Base-by-base conservation (phyloP, 2,888 invertebrate genomes). In the Tigriopus californicus region DNA sequence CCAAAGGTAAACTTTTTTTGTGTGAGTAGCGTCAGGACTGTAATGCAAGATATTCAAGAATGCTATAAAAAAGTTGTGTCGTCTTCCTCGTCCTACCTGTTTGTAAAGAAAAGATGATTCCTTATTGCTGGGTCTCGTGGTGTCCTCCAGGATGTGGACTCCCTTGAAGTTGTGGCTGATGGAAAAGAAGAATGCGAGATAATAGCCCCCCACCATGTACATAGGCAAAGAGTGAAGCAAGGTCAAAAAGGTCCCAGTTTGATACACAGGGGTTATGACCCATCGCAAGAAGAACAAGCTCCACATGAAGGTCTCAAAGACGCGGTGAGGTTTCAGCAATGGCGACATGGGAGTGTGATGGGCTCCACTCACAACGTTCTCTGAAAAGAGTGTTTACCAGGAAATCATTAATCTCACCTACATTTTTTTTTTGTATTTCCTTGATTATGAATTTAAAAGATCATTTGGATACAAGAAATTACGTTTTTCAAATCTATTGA, bases 161-260 rank as follows among this genome's bases (percentile, higher is more conserved):
- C 54, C 54, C 41, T 54, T 41, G 22, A 54, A 54, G 41, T 54
- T 54, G 41, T 54, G 54, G 18, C 54, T 54, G 41, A 54, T 54
- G 25, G 54, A 20, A 4, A 54, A 54, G 54, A 54, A 54, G n/a
- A 54, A 40, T 8, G 54, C 24, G 8, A 54, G 22, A 22, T 54
- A 54, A 18, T 54, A 54, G 12, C 54, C 54, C 6, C 40, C 54
- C 11, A 54, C 40, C 15, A 54, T 40, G 41, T 33, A 54, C 54
- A 54, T 54, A 15, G 41, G 54, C n/a, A 40, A 5, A 15, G 41
- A 12, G 41, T 41, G 11, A 1, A 33, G 11, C 11, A 54, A 15
- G 4, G 54, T 54, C 41, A 18, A n/a, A 4, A 54, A 18, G 12
- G 18, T 40, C 10, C 40, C 40, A 8, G 54, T 18, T 33, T 41